A percentile compares a stretch with the other conserved stretches of the same genome.
These are phyloP conservation scores for Spheniscus mendiculus DNA, from an alignment of 2,113 vertebrate genomes.

Conservation along the genomic window DNA sequence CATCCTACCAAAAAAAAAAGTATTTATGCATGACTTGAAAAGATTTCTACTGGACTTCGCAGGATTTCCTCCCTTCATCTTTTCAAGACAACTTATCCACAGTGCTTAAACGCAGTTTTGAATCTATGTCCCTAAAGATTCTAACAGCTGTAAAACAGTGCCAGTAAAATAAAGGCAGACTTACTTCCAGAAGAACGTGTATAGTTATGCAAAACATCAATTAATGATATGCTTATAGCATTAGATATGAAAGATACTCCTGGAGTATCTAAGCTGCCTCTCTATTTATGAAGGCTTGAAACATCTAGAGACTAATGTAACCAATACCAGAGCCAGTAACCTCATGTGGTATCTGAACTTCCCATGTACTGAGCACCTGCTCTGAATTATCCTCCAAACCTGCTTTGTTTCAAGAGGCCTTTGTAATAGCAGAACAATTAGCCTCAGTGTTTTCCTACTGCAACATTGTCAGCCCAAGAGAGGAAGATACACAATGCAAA, in stretches of 20 bases:
- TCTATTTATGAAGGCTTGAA: background rate
- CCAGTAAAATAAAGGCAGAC: background rate
- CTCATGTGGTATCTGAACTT: background rate
- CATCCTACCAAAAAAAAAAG: background rate
- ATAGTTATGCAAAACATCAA: background rate
- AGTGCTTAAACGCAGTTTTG: background rate
- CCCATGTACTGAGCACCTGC: background rate
- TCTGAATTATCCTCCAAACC: background rate
- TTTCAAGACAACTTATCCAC: background rate
- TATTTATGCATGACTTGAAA: background rate
- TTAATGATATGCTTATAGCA: background rate
- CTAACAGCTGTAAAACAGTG: background rate
- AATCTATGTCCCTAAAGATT: background rate
- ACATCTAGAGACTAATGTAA: background rate
- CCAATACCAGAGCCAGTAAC: background rate
- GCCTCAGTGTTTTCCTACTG: conserved; percentile 14
- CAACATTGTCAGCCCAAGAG: background rate
- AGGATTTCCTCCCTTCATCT: background rate
- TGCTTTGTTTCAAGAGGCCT: conserved; percentile 36
- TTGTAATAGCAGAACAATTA: conserved; percentile 37
- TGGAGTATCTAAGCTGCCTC: background rate
- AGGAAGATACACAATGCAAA: conserved; percentile 39
- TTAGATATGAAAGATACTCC: background rate
- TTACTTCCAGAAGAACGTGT: background rate
- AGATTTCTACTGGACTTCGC: background rate